Evolutionary conservation across 64 coral and sea anemone genomes (phyloP).

Genomic region (Montipora capricornis): DNA sequence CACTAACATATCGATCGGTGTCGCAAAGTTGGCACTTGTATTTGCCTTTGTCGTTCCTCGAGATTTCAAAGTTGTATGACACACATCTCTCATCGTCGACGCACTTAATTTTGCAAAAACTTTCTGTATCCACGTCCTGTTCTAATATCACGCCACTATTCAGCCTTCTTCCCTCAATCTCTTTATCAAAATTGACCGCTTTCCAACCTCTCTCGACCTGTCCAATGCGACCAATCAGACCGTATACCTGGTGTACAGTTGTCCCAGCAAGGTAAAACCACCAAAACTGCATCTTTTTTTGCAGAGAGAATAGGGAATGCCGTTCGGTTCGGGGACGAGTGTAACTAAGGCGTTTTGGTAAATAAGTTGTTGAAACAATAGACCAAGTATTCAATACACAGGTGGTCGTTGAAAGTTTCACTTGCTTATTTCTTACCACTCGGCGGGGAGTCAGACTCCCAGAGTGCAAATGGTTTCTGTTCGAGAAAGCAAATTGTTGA

Average conservation of each 20-base stretch:
- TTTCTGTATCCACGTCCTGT: conserved; percentile 5
- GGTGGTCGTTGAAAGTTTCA: no score
- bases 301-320: not conserved
- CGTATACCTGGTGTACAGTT: not conserved
- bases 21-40: not conserved
- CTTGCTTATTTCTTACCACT: no score
- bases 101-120: not conserved
- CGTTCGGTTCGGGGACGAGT: not conserved
- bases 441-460: no score
- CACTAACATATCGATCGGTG: not conserved
- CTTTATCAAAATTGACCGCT: conserved; percentile 1
- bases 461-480: no score
- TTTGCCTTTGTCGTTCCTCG: not conserved
- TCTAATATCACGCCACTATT: conserved; percentile 3
- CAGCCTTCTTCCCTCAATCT: not conserved
- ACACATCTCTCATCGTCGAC: not conserved
- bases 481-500: no score
- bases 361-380: no score
- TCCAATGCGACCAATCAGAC: not conserved
- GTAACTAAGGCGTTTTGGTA: no score
- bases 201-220: no score
- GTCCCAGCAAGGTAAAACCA: not conserved
- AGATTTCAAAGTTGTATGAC: conserved; percentile 10
- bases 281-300: not conserved
- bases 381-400: no score